A percentile compares a stretch with the other conserved stretches of the same genome.
Evolutionary conservation across 2,113 vertebrate genomes (phyloP).

Genomic region (Fulica atra): DNA sequence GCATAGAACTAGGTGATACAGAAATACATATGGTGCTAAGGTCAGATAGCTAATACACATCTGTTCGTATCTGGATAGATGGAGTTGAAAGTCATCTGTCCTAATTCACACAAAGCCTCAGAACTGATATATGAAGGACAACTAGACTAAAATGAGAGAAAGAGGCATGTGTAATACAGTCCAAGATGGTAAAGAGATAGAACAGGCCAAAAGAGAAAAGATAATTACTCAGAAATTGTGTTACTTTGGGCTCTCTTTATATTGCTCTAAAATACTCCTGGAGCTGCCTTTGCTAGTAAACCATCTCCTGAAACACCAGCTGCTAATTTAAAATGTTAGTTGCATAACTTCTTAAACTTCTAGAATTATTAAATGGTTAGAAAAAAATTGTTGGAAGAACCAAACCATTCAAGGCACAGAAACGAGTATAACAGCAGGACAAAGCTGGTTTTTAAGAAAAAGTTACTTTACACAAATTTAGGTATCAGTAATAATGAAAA

Average conservation of each 20-base stretch:
- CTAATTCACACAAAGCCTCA: neutral
- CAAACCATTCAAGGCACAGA: neutral
- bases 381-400: slow-evolving; percentile 21
- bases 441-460: slow-evolving; percentile 1
- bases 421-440: slow-evolving; percentile 9
- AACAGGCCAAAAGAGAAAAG: neutral
- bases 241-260: neutral
- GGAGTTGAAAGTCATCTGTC: neutral
- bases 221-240: neutral
- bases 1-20: neutral
- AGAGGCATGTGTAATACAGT: neutral
- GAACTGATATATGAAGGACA: neutral
- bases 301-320: neutral
- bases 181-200: neutral
- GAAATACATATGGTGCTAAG: neutral
- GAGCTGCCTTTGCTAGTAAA: neutral
- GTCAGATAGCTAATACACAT: neutral
- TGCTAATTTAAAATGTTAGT: neutral
- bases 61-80: neutral
- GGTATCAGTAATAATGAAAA: slow-evolving; percentile 37
- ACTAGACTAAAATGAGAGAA: neutral
- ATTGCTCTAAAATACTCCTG: neutral
- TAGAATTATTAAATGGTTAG: neutral
- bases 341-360: neutral
- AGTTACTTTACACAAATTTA: slow-evolving; percentile 33